These are phyloP conservation scores for Drosophila limbata DNA, from an alignment of 2,888 invertebrate genomes.

Conservation along the genomic window DNA sequence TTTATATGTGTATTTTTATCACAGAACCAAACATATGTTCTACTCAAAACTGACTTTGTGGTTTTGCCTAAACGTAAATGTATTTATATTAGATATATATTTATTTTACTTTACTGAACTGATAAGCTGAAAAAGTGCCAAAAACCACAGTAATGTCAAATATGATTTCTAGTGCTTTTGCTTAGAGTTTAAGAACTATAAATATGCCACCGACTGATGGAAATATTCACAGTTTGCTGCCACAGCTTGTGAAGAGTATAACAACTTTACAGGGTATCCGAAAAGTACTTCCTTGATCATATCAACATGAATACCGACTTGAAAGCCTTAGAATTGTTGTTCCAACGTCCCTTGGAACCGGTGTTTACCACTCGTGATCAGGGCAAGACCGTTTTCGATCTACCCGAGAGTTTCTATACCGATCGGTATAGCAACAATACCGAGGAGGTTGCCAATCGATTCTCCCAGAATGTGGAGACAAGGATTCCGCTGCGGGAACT, in stretches of 20 bases:
- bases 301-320: conserved; percentile 69
- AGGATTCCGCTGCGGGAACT: conserved; percentile 82
- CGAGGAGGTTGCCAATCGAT: conserved; percentile 79
- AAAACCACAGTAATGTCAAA: conserved; percentile 23
- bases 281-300: neutral
- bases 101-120: neutral
- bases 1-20: neutral
- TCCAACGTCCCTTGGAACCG: conserved; percentile 84
- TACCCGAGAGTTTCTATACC: conserved; percentile 82
- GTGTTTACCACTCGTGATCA: conserved; percentile 82
- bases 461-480: conserved; percentile 78
- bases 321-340: conserved; percentile 80
- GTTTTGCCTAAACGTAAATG: neutral
- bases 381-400: conserved; percentile 82
- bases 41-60: conserved; percentile 9
- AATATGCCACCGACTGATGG: conserved; percentile 7
- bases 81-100: neutral
- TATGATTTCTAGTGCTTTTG: conserved; percentile 1
- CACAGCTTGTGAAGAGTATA: conserved; percentile 27
- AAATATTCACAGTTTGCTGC: conserved; percentile 33
- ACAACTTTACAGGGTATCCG: conserved; percentile 12
- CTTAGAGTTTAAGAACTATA: conserved; percentile 31
- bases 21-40: neutral
- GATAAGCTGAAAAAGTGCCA: neutral
- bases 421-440: conserved; percentile 78